Conservation (phyloP, 2,113 vertebrate genomes). For the Phyllostomus hastatus region DNA sequence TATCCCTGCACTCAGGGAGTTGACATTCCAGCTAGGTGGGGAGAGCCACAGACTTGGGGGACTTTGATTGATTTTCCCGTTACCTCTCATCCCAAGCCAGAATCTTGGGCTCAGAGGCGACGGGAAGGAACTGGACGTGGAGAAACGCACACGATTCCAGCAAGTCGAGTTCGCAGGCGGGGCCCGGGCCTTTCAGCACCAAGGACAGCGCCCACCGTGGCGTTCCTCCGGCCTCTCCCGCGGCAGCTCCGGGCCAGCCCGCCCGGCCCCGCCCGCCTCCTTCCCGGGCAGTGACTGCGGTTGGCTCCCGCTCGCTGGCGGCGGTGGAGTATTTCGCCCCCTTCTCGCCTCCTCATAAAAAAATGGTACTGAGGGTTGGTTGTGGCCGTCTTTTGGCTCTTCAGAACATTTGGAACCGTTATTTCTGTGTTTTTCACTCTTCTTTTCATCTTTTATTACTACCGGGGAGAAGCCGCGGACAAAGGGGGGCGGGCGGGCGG, state of each 20-base stretch:
- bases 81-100: neutral
- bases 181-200: constrained; percentile 47
- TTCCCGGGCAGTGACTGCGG: accelerated
- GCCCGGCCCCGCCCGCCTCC: neutral
- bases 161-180: neutral
- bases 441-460: constrained; percentile 48
- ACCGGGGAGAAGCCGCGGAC: neutral
- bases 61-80: constrained; percentile 10
- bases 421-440: constrained; percentile 23
- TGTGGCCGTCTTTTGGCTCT: neutral
- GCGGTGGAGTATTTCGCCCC: neutral
- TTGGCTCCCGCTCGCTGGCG: neutral
- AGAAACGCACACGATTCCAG: neutral
- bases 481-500: neutral
- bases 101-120: neutral
- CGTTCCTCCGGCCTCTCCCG: accelerated
- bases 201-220: neutral
- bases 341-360: neutral
- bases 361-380: neutral
- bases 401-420: neutral
- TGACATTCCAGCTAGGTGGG: neutral
- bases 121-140: neutral
- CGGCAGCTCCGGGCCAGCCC: accelerated
- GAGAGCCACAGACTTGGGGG: neutral
- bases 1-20: neutral